phyloP scores from a whole-genome alignment of 2,888 invertebrate species.

The Hedya salicella region DNA sequence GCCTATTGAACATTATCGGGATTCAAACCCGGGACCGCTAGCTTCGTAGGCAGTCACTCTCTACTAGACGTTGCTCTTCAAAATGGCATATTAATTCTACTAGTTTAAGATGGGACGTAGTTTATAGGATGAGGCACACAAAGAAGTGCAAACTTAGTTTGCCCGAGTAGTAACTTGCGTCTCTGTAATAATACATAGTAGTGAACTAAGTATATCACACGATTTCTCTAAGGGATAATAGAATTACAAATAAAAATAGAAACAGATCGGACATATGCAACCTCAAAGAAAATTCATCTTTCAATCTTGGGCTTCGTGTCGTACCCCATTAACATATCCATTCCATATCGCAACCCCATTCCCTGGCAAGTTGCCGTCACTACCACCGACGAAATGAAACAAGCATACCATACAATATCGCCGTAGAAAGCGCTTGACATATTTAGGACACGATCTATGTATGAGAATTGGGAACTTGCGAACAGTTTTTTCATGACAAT shows the following conservation, averaged over 20 bases:
- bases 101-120: no score
- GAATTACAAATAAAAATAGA: not conserved
- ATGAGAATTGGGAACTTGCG: no score
- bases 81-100: no score
- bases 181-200: no score
- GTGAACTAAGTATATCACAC: no score
- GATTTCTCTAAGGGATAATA: not conserved
- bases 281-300: constrained; percentile 22
- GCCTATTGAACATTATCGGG: no score
- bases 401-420: not conserved
- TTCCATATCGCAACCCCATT: constrained; percentile 23
- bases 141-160: not conserved
- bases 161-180: no score
- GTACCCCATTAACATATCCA: constrained; percentile 28
- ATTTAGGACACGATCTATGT: not conserved
- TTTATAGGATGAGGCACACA: no score
- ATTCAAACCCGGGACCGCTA: no score
- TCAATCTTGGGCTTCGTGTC: not conserved
- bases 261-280: not conserved
- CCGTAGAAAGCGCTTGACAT: not conserved
- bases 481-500: no score
- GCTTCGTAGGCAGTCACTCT: no score
- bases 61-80: no score
- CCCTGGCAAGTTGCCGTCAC: constrained; percentile 16
- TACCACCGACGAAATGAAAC: not conserved